A percentile compares a stretch with the other conserved stretches of the same genome.
Conservation (phyloP, 2,888 invertebrate species). For the Caenorhabditis sinica region DNA sequence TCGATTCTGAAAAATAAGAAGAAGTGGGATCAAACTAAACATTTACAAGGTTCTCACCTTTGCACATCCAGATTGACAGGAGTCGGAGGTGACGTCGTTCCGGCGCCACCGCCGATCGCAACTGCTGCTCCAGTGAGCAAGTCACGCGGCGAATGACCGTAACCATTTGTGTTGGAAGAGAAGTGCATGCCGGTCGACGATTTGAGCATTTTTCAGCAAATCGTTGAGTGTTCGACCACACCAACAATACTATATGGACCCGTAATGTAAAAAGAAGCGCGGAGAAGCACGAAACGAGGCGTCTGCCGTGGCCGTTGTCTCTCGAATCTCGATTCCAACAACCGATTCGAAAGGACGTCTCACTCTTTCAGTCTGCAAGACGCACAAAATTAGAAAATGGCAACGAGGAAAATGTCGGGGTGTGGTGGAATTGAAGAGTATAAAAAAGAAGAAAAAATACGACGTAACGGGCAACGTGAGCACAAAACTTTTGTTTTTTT, state of each 20-base stretch:
- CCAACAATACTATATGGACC: constrained; percentile 61
- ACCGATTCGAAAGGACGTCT: constrained; percentile 57
- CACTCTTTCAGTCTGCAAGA: constrained; percentile 57
- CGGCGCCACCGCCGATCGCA: constrained; percentile 1
- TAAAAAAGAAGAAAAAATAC: too few species aligned
- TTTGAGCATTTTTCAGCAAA: constrained; percentile 60
- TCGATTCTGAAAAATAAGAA: constrained; percentile 39
- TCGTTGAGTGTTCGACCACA: constrained; percentile 44
- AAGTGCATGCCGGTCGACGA: constrained; percentile 43
- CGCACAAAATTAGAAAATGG: not conserved
- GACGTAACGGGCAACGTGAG: too few species aligned
- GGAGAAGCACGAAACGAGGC: constrained; percentile 60
- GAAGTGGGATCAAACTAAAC: not conserved
- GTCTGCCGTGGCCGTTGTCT: constrained; percentile 57
- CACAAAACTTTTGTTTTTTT: too few species aligned
- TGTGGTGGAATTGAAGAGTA: too few species aligned
- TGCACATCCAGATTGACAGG: constrained; percentile 54
- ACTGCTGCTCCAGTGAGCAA: constrained; percentile 51
- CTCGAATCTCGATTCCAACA: constrained; percentile 58
- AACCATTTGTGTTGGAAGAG: constrained; percentile 38
- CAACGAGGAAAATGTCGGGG: not conserved
- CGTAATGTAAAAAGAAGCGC: constrained; percentile 48
- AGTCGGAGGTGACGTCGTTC: constrained; percentile 35
- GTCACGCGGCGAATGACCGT: constrained; percentile 49
- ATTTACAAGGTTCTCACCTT: constrained; percentile 15